Base-by-base conservation (phyloP, 2,113 vertebrate genomes). In the Leucopsar rothschildi region DNA sequence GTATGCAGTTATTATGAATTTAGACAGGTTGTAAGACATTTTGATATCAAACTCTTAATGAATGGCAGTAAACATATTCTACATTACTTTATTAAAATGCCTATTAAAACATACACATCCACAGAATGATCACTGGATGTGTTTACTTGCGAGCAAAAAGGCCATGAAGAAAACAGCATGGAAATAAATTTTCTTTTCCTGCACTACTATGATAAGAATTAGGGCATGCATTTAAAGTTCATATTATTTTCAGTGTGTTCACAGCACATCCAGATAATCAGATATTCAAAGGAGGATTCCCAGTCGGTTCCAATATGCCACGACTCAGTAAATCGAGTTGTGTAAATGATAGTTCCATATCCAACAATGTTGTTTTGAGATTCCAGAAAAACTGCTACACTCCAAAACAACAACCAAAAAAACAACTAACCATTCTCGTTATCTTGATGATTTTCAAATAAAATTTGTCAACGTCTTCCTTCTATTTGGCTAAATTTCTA, bases 1-100 rank as follows among this genome's bases (percentile, higher is more conserved):
- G 85, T 94, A 83, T 96, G 95, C 82, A 94, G 94, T 88, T 95
- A 95, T 95, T 96, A 94, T 95, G 90, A 96, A 97, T 96, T 96
- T 97, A 94, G 93, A 92, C 94, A 97, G 96, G 95, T 96, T 96
- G 95, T 97, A 96, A 96, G 92, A 97, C 95, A 97, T 97, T 97
- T 95, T 92, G 92, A 96, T 95, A 97, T 94, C 92, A 88, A 96
- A 94, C 90, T 90, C 88, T 92, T 96, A 96, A 96, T 94, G 94
- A 97, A 97, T 94, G 87, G 90, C 79, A 93, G 93, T 88, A 96
- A 96, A 96, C 94, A 95, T 95, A 96, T 90, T 95, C 92, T 90
- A 95, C 94, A 90, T 93, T 93, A 95, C 90, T 96, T 95, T 96
- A 94, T 96, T 96, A 96, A 95, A 92, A 95, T 92, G 91, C 88